Percentiles rank a stretch among this genome's conserved stretches.
Conservation (phyloP, 1,140 invertebrate genomes). For the Dryas iulia region DNA sequence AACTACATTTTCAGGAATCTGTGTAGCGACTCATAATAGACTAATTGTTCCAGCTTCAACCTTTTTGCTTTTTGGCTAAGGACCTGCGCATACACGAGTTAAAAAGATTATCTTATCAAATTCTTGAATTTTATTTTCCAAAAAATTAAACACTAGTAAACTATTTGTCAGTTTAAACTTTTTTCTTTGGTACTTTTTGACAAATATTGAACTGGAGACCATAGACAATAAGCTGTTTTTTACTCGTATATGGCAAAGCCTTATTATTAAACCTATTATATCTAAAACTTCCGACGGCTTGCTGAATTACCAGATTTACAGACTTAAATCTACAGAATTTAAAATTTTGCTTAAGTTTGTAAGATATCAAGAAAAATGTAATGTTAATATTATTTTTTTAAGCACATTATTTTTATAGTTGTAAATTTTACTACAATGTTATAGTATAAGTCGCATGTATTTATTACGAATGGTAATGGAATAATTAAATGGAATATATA, state of each 20-base stretch:
- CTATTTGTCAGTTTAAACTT: too few relatives aligned
- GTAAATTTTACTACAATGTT: not conserved
- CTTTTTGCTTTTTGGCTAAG: slow-evolving; percentile 45
- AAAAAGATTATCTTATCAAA: slow-evolving; percentile 16
- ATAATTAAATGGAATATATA: not conserved
- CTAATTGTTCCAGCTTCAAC: slow-evolving; percentile 76
- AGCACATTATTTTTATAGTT: not conserved
- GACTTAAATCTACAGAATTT: slow-evolving; percentile 15
- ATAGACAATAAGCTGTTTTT: not conserved
- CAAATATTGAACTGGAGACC: not conserved
- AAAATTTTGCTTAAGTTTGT: not conserved
- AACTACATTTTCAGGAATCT: slow-evolving; percentile 29
- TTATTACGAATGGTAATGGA: not conserved
- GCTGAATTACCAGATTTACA: slow-evolving; percentile 47
- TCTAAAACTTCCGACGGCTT: slow-evolving; percentile 64
- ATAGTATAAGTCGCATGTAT: not conserved
- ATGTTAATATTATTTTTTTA: not conserved
- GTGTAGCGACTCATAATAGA: slow-evolving; percentile 38
- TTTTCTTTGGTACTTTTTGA: slow-evolving; percentile 22
- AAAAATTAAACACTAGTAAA: too few relatives aligned
- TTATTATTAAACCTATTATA: slow-evolving; percentile 43
- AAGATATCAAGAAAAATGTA: not conserved
- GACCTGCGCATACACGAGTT: slow-evolving; percentile 19
- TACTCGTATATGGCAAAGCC: slow-evolving; percentile 23
- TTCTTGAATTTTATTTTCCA: not conserved